These are phyloP conservation scores for Platyrinchus mystaceus DNA, from an alignment of 2,797 vertebrate species.

Conservation along the genomic window DNA sequence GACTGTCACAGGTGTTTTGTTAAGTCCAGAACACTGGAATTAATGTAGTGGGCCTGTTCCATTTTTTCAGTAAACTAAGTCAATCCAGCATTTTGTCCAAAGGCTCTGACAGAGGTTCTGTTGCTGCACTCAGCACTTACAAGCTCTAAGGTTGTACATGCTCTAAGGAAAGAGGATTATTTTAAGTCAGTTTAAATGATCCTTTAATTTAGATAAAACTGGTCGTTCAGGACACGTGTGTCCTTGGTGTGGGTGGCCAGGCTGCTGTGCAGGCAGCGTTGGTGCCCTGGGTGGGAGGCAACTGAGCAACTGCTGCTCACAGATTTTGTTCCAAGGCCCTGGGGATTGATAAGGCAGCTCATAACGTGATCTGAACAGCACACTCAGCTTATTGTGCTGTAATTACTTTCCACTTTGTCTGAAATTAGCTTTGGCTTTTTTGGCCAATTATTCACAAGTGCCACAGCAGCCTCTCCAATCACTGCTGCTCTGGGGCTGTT, in stretches of 20 bases:
- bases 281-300: background rate
- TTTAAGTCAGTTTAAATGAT: background rate
- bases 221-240: rapidly evolving
- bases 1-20: background rate
- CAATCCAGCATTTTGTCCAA: background rate
- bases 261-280: rapidly evolving
- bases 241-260: rapidly evolving
- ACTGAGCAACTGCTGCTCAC: rapidly evolving
- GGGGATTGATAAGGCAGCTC: background rate
- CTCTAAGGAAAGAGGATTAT: background rate
- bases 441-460: background rate
- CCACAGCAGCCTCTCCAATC: background rate
- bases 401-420: background rate
- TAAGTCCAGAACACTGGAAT: background rate
- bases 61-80: background rate
- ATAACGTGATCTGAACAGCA: background rate
- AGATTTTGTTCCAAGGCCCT: background rate
- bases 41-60: rapidly evolving
- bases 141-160: background rate
- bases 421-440: background rate
- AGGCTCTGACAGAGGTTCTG: background rate
- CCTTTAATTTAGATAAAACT: background rate
- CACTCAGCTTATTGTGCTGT: too few species aligned
- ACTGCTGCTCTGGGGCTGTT: background rate
- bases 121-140: background rate